Evolutionary conservation across 2,797 vertebrate species (phyloP), one percentile per base, ranked within the genome.

Genomic region (Phoxinus dragarum): DNA sequence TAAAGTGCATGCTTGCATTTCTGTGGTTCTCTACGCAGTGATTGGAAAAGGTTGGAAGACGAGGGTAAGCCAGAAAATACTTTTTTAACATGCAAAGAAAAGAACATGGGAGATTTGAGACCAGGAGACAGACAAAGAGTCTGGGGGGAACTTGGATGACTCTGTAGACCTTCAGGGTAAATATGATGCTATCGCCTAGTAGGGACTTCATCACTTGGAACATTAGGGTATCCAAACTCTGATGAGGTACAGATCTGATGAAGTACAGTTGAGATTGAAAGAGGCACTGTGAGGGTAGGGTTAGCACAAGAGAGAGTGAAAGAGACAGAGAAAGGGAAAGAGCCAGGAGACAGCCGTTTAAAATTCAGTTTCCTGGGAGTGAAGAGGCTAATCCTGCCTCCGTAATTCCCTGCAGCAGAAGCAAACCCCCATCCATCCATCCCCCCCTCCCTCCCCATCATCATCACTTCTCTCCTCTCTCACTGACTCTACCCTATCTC

Each of bases 341-440:
- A 89, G 89, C 93, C 94, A 95, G 94, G 93, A 96, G 95, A 95
- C 95, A 96, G 95, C 94, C 97, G 96, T 99, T 99, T 99, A 97
- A 98, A 99, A 99, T 99, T 99, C 97, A 97, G 98, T 98, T 98
- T 98, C 97, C 98, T 98, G 94, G 92, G 97, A 99, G 97, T 98
- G 98, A 98, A 97, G 98, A 98, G 97, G 97, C 97, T 99, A 99
- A 99, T 99, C 98, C 97, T 98, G 97, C 97, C 97, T 97, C 97
- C 94, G 96, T 99, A 99, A 99, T 99, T 99, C 98, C 98, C 98
- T 98, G 97, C 97, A 99, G 97, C 98, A 98, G 98, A 97, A 97
- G 96, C 96, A 97, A 97, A 96, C 97, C 97, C 97, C 97, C 94
- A 90, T 87, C 72, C 76, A 69, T 74, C 86, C 83, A 61, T 88